phyloP scores from a whole-genome alignment of 2,113 vertebrate species.

The Leiothrix lutea region DNA sequence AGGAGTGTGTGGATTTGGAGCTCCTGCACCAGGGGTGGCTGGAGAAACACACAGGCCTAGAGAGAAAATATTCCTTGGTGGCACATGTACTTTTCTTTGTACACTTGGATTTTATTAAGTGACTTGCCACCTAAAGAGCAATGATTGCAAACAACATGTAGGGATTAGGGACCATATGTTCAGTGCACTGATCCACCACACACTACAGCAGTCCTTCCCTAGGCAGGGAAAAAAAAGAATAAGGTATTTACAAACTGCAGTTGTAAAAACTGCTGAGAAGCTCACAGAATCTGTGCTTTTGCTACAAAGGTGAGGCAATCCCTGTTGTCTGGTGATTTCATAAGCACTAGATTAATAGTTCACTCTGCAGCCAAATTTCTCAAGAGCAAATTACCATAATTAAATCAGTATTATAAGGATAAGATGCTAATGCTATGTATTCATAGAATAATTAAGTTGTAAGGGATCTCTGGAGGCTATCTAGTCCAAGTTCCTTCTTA shows the following conservation, averaged over 20 bases:
- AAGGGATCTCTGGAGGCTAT: neutral
- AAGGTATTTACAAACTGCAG: neutral
- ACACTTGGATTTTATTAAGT: neutral
- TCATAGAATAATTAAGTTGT: neutral
- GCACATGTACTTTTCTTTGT: neutral
- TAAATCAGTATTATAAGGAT: neutral
- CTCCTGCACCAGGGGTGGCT: neutral
- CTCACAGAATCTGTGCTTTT: neutral
- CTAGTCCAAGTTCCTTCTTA: neutral
- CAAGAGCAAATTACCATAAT: neutral
- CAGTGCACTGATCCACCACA: neutral
- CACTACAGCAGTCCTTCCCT: neutral
- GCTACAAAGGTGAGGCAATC: neutral
- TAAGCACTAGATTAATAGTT: neutral
- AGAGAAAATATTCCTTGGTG: neutral
- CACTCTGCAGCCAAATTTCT: neutral
- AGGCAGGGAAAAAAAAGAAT: neutral
- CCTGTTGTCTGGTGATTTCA: neutral
- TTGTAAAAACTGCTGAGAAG: neutral
- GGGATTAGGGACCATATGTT: neutral
- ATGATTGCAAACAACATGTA: neutral
- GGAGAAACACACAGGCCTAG: neutral
- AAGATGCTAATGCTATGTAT: neutral
- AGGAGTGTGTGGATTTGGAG: neutral
- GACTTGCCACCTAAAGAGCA: neutral